These are phyloP conservation scores for Sphaeridia pumilis DNA, from an alignment of 2,888 invertebrate species.

Conservation along the genomic window DNA sequence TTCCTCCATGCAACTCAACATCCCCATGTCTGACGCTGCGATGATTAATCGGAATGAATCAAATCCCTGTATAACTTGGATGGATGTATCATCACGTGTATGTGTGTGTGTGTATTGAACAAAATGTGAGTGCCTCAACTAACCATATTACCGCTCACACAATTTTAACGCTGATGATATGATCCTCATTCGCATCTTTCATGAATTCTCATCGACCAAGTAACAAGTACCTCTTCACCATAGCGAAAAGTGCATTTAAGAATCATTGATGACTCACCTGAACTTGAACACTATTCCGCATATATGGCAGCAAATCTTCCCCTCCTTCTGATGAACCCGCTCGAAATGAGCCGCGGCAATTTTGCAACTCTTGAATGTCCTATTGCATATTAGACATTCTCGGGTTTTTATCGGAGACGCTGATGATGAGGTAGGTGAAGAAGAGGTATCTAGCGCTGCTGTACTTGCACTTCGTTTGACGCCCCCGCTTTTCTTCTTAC, in stretches of 20 bases:
- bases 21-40: background rate
- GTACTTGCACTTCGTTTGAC: no score
- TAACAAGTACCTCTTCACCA: conserved; percentile 2
- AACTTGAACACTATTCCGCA: conserved; percentile 33
- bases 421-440: no score
- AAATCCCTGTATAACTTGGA: background rate
- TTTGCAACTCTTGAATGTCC: conserved; percentile 33
- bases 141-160: no score
- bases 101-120: no score
- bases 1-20: no score
- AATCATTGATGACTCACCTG: conserved; percentile 25
- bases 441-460: no score
- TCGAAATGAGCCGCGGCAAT: conserved; percentile 30
- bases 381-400: conserved; percentile 29
- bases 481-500: no score
- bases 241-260: no score
- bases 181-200: no score
- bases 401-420: conserved; percentile 17
- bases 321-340: conserved; percentile 32
- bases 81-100: background rate
- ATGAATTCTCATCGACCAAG: no score
- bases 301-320: conserved; percentile 31
- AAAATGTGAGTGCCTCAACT: no score
- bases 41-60: conserved; percentile 4
- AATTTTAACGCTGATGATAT: no score